phyloP scores from a whole-genome alignment of 2,888 invertebrate genomes.

The Pandemis corylana region DNA sequence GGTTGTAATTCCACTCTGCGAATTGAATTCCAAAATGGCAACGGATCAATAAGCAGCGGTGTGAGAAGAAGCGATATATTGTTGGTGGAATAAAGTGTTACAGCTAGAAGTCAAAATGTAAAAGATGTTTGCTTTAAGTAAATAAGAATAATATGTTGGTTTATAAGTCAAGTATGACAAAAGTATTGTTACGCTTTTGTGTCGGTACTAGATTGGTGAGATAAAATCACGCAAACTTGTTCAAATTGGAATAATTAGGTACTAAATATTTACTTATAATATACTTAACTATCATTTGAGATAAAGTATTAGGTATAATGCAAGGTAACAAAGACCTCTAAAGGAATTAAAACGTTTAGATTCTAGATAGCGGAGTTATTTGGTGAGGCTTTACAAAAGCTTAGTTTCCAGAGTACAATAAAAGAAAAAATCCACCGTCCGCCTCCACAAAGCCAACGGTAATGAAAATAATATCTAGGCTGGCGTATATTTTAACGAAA shows the following conservation, averaged over 20 bases:
- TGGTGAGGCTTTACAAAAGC: not conserved
- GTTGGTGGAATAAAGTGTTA: not conserved
- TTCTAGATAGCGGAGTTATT: not conserved
- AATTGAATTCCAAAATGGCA: slow-evolving; percentile 78
- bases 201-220: too few species aligned
- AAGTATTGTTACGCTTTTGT: too few species aligned
- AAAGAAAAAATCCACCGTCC: slow-evolving; percentile 34
- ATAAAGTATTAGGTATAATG: not conserved
- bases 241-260: too few species aligned
- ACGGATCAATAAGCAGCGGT: slow-evolving; percentile 62
- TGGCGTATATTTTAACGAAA: slow-evolving; percentile 39
- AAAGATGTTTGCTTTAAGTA: too few species aligned
- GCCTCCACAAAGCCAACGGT: slow-evolving; percentile 42
- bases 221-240: too few species aligned
- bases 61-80: not conserved
- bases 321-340: too few species aligned
- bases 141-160: too few species aligned
- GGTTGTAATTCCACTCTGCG: slow-evolving; percentile 79
- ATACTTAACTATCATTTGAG: too few species aligned
- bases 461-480: slow-evolving; percentile 40
- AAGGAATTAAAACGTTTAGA: not conserved
- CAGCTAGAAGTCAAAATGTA: too few species aligned
- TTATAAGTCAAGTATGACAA: too few species aligned
- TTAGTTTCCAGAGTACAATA: slow-evolving; percentile 7
- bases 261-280: too few species aligned